Percentiles rank a stretch among this genome's conserved stretches.
Conservation (phyloP, 2,888 invertebrate species). For the Drosophila anomelani region DNA sequence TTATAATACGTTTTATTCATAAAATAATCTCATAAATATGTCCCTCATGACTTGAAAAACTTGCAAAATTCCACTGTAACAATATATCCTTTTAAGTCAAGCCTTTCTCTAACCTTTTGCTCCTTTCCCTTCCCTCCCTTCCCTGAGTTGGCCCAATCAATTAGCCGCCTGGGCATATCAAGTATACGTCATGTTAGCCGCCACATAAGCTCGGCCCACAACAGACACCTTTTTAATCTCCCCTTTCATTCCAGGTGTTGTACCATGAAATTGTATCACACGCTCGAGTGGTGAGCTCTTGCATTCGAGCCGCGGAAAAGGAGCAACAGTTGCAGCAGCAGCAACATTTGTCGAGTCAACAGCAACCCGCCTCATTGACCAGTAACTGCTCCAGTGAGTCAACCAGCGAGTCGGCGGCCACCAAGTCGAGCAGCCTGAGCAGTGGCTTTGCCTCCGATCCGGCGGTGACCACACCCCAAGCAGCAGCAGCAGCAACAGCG, state of each 20-base stretch:
- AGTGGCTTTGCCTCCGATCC: conserved; percentile 72
- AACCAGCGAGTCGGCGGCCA: conserved; percentile 66
- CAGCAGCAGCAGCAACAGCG: conserved; percentile 34
- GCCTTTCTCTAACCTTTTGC: conserved; percentile 30
- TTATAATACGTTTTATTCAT: too few relatives aligned
- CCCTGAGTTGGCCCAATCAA: conserved; percentile 22
- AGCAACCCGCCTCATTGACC: conserved; percentile 68
- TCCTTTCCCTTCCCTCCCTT: conserved; percentile 1
- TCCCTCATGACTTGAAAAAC: neutral
- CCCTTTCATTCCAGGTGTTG: conserved; percentile 89
- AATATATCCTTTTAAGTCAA: conserved; percentile 9
- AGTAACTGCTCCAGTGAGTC: conserved; percentile 78
- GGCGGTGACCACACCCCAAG: conserved; percentile 47
- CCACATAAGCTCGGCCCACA: conserved; percentile 31
- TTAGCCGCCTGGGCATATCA: conserved; percentile 43
- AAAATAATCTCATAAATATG: neutral
- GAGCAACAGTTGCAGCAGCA: conserved; percentile 72
- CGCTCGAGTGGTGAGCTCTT: conserved; percentile 93
- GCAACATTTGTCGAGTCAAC: conserved; percentile 50
- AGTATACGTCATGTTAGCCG: conserved; percentile 55
- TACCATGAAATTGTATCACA: conserved; percentile 97
- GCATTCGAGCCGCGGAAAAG: conserved; percentile 89
- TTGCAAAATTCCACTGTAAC: neutral
- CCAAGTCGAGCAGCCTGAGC: conserved; percentile 70
- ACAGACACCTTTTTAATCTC: conserved; percentile 41